Evolutionary conservation across 2,888 invertebrate genomes (phyloP).

Genomic region (Cerceris rybyensis): DNA sequence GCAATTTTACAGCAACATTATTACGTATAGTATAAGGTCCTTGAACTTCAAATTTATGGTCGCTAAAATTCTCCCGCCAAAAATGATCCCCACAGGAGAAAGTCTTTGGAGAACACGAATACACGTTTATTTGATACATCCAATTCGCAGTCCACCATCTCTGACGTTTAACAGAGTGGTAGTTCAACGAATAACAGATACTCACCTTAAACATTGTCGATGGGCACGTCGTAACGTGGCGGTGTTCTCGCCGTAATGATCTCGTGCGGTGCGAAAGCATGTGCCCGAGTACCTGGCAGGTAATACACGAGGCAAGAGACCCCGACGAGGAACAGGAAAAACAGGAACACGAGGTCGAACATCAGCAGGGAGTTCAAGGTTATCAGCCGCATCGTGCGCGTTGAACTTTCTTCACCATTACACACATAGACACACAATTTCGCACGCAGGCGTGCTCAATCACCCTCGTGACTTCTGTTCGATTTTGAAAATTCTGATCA

Average conservation of each 20-base stretch:
- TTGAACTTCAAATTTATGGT: too few species aligned
- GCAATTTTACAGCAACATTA: too few species aligned
- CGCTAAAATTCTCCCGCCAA: too few species aligned
- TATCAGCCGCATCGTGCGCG: slow-evolving; percentile 89
- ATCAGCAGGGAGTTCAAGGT: slow-evolving; percentile 93
- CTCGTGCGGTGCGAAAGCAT: slow-evolving; percentile 79
- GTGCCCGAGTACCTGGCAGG: slow-evolving; percentile 86
- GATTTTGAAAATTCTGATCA: neutral
- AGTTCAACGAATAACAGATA: slow-evolving; percentile 16
- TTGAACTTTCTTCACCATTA: slow-evolving; percentile 75
- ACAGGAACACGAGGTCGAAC: slow-evolving; percentile 94
- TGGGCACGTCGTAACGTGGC: slow-evolving; percentile 75
- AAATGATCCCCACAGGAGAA: too few species aligned
- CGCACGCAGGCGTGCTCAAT: slow-evolving; percentile 25
- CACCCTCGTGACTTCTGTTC: slow-evolving; percentile 4
- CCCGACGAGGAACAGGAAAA: slow-evolving; percentile 92
- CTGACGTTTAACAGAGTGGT: neutral
- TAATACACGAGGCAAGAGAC: slow-evolving; percentile 92
- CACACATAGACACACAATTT: slow-evolving; percentile 61
- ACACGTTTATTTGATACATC: too few species aligned
- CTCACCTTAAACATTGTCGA: slow-evolving; percentile 81
- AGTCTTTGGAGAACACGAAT: too few species aligned
- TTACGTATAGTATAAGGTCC: too few species aligned
- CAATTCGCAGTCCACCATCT: too few species aligned
- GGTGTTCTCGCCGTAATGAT: slow-evolving; percentile 77